Evolutionary conservation across 2,113 vertebrate genomes (phyloP).

Genomic region (Prionailurus bengalensis): DNA sequence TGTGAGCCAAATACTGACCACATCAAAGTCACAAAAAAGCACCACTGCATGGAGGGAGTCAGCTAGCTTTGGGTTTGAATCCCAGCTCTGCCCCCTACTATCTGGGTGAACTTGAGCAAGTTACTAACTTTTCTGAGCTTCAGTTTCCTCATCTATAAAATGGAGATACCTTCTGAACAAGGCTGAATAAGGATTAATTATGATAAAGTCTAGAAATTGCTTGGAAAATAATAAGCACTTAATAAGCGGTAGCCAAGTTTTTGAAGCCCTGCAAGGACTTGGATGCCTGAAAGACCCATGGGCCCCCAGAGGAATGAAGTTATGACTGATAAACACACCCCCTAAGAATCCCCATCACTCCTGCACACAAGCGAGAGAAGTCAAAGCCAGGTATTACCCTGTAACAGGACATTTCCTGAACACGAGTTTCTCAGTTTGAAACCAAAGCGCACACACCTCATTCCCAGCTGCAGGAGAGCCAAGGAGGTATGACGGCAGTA

Average conservation of each 20-base stretch:
- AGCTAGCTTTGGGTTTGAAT: not conserved
- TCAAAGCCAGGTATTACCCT: conserved; percentile 24
- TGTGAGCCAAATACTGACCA: not conserved
- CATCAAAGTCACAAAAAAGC: not conserved
- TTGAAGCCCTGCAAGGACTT: not conserved
- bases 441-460: not conserved
- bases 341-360: not conserved
- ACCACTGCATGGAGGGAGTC: not conserved
- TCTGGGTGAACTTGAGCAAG: not conserved
- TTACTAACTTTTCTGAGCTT: not conserved
- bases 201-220: not conserved
- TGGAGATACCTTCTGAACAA: not conserved
- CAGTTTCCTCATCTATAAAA: not conserved
- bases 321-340: not conserved
- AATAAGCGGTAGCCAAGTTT: not conserved
- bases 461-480: not conserved
- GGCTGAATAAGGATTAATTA: not conserved
- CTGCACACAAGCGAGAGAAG: not conserved
- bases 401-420: not conserved
- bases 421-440: not conserved
- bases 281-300: not conserved
- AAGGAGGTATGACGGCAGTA: not conserved
- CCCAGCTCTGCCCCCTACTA: not conserved
- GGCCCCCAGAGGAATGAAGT: not conserved
- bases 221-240: not conserved